Base-by-base conservation (phyloP, 1,140 invertebrate genomes). In the Penaeus indicus region DNA sequence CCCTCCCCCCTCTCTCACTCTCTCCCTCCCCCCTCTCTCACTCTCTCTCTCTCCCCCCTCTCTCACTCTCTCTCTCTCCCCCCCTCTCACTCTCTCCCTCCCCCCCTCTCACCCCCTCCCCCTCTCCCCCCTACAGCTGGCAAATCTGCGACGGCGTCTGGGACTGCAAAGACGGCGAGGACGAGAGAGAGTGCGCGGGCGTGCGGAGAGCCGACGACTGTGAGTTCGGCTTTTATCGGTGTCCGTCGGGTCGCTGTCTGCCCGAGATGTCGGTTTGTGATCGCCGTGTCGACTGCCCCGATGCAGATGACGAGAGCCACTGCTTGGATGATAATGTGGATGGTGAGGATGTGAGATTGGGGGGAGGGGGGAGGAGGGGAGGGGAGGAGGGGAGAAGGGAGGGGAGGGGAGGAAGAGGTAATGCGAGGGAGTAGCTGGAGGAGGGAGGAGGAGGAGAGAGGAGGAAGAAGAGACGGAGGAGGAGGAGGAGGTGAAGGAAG, bases 141-240 rank as follows among this genome's bases (percentile, higher is more conserved):
- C 86, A 89, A 47, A 63, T 90, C 21, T 90, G 90, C 47, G 90
- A 90, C 62, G 90, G 90, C 19, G 85, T 89, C n/a, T 77, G 80
- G 77, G 88, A 90, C 63, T 90, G 90, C 25, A 61, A 75, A 19
- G 72, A 82, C 11, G 90, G 90, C 13, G 90, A 90, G 72, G 90
- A 90, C 61, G 90, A 90, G 42, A 64, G 80, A 21, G 54, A 85
- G 47, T 90, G 90, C 61, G 79, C 64, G 7, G 80, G 80, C 63
- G 75, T 83, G 27, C 11, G 61, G 7, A 61, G 11, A 27, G 62
- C 47, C 22, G 62, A 81, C 42, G 67, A 89, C 38, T 90, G 90
- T 62, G 62, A 85, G 11, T 21, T 42, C 3, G 64, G 80, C 22
- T 80, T 82, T 10, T 90, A 88, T 27, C 32, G 61, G 8, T 90